These are phyloP conservation scores for Ptychobarbus kaznakovi DNA, from an alignment of 2,797 vertebrate genomes.

Conservation along the genomic window DNA sequence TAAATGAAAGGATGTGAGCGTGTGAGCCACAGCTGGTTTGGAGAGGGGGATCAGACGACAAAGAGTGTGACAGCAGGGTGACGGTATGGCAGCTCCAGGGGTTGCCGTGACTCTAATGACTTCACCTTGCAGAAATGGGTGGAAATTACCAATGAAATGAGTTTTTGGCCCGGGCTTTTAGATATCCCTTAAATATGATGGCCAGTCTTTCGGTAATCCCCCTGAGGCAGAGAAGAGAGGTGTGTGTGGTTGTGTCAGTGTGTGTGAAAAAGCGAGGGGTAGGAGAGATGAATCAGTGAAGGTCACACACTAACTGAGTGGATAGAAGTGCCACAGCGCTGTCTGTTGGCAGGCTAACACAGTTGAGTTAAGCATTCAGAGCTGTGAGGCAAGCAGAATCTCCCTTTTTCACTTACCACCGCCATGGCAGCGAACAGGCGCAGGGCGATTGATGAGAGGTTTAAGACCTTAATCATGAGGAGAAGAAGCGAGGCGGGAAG, in stretches of 20 bases:
- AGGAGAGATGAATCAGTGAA: slow-evolving; percentile 53
- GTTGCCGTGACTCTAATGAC: slow-evolving; percentile 55
- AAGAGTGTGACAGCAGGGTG: slow-evolving; percentile 39
- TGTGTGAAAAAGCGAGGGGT: slow-evolving; percentile 48
- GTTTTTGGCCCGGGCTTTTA: slow-evolving; percentile 58
- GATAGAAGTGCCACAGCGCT: slow-evolving; percentile 54
- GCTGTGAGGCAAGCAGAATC: slow-evolving; percentile 26
- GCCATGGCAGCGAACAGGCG: slow-evolving; percentile 23
- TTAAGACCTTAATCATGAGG: slow-evolving; percentile 64
- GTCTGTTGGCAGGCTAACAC: slow-evolving; percentile 56
- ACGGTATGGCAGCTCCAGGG: slow-evolving; percentile 33
- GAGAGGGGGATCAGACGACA: slow-evolving; percentile 17
- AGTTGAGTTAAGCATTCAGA: slow-evolving; percentile 41
- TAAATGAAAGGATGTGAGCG: slow-evolving; percentile 6
- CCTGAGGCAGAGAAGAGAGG: slow-evolving; percentile 41
- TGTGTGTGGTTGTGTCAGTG: slow-evolving; percentile 46
- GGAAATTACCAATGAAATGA: slow-evolving; percentile 65
- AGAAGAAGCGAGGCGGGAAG: slow-evolving; percentile 45
- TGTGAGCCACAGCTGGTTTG: slow-evolving; percentile 31
- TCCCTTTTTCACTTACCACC: slow-evolving; percentile 18
- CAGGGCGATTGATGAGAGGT: slow-evolving; percentile 60
- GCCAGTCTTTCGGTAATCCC: slow-evolving; percentile 51
- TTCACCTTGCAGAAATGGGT: slow-evolving; percentile 59
- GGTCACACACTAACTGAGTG: slow-evolving; percentile 57
- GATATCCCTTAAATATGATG: slow-evolving; percentile 64